Base-by-base conservation (phyloP, 2,888 invertebrate genomes). In the Matsumyia berberina region DNA sequence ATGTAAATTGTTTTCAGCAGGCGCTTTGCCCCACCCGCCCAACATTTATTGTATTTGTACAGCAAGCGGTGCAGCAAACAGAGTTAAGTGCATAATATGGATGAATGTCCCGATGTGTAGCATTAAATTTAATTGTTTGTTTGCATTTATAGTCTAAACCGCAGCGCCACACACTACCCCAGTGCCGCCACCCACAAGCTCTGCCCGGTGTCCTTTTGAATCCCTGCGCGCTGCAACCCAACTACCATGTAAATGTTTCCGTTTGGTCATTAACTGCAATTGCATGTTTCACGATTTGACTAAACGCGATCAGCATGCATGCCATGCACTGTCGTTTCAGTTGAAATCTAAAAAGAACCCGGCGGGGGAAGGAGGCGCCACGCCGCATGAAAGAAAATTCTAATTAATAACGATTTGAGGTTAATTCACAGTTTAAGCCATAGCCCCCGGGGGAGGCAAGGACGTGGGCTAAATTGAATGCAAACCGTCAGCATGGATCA, bases 101-200 rank as follows among this genome's bases (percentile, higher is more conserved):
- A 78, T 82, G 72, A 82, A 82, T 82, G 77, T 82, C 62, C 64
- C 58, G 37, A 82, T 69, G 66, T 74, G 66, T 76, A 51, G 67
- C 60, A 86, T 83, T 86, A 83, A 83, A 69, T 83, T 83, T 83
- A 86, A 86, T 79, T 79, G 74, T 86, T 83, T 78, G 73, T 77
- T 82, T 86, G 86, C 86, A 82, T 78, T 86, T 83, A 66, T 66
- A 72, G 66, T 72, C 66, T 53, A 60, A 66, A 72, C 17, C 44
- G n/a, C 44, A 17, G 5, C 12, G n/a, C 42, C 53, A 24, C 11
- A 49, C 57, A n/a, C 8, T 8, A 6, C 17, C 11, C 1, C 15
- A 15, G 17, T 24, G 24, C 19, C 42, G 17, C 35, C n/a, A 42
- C 55, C 60, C n/a, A n/a, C n/a, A n/a, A n/a, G 9, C 19, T n/a